Conservation (phyloP, 2,888 invertebrate genomes). For the Callinectes sapidus region DNA sequence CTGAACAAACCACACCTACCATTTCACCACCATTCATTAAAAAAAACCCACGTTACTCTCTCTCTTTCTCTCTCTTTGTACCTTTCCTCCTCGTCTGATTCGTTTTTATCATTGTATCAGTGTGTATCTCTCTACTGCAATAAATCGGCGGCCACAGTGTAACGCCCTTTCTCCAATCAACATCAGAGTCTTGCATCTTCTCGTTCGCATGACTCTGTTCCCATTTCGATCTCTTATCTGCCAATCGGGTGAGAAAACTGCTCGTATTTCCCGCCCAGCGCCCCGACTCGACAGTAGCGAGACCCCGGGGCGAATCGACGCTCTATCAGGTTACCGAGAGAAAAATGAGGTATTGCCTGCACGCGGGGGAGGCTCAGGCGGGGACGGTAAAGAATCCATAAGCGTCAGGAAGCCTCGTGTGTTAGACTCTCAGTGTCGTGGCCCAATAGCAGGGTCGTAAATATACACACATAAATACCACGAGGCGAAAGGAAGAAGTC, state of each 20-base stretch:
- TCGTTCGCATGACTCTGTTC: not conserved
- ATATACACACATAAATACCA: not conserved
- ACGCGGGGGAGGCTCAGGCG: not conserved
- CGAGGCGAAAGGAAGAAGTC: not conserved
- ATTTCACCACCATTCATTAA: not conserved
- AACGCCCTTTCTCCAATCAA: not conserved
- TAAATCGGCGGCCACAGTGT: not conserved
- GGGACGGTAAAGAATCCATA: not conserved
- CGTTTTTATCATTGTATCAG: not conserved
- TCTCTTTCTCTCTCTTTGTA: not conserved
- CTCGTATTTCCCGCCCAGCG: not conserved
- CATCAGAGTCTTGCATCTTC: not conserved
- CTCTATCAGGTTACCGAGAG: not conserved
- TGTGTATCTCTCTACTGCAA: not conserved
- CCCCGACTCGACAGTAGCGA: not conserved
- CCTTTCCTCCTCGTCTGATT: not conserved
- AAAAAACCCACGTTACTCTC: not conserved
- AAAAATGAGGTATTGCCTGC: slow-evolving; percentile 8
- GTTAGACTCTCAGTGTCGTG: not conserved
- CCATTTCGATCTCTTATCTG: not conserved
- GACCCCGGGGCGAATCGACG: slow-evolving; percentile 5
- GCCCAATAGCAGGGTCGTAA: not conserved
- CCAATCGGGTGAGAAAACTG: not conserved
- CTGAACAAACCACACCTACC: not conserved
- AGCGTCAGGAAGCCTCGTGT: not conserved